Conservation (phyloP, 92 coral and sea anemone species). For the Epizoanthus rinbou region DNA sequence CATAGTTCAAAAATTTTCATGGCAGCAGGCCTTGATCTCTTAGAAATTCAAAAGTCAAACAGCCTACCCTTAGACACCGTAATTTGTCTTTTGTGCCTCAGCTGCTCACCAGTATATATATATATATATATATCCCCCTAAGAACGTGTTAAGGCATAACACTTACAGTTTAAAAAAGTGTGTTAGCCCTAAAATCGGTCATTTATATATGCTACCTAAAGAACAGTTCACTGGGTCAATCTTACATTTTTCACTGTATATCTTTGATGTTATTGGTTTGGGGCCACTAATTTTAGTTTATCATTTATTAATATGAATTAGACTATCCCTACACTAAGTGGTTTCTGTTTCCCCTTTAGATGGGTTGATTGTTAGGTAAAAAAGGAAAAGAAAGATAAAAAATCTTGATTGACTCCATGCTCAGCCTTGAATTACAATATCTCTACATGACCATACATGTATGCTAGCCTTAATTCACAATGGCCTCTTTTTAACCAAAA, state of each 20-base stretch:
- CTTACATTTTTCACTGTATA: slow-evolving; percentile 4
- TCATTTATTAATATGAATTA: neutral
- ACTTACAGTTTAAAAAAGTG: neutral
- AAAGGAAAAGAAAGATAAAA: neutral
- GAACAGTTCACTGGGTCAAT: slow-evolving; percentile 6
- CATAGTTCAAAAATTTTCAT: no score
- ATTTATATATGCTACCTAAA: slow-evolving; percentile 3
- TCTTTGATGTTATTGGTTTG: slow-evolving; percentile 5
- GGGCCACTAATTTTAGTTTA: slow-evolving; percentile 1
- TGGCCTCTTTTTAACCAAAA: neutral
- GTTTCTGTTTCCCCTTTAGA: neutral
- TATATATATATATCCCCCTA: slow-evolving; percentile 6
- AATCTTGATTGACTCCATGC: neutral
- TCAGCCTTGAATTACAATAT: neutral
- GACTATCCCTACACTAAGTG: neutral
- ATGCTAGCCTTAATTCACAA: neutral
- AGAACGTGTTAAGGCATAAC: neutral
- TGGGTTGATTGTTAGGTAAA: neutral
- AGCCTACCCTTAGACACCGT: neutral
- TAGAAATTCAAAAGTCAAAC: slow-evolving; percentile 4
- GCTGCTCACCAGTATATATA: slow-evolving; percentile 8
- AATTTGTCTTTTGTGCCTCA: slow-evolving; percentile 5
- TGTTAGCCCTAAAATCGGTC: neutral
- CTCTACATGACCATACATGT: neutral
- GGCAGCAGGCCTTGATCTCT: slow-evolving; percentile 4